Percentiles rank a stretch among this genome's conserved stretches.
phyloP scores from a whole-genome alignment of 2,888 invertebrate species.

The Drosophila conformis region DNA sequence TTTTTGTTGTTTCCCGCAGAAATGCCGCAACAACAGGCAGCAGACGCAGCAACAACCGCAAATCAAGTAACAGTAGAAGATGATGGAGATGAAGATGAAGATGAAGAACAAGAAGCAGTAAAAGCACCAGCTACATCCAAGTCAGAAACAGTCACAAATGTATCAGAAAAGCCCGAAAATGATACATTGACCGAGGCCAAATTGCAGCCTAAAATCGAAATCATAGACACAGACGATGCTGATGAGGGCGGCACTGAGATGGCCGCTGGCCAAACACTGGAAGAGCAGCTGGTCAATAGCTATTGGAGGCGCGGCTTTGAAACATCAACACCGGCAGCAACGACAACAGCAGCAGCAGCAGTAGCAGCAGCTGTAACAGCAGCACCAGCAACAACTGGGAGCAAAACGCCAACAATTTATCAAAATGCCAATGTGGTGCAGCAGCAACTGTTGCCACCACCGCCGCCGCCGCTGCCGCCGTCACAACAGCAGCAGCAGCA shows the following conservation, averaged over 20 bases:
- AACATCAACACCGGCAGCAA: constrained; percentile 43
- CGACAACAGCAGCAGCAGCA: constrained; percentile 34
- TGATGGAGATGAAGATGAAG: constrained; percentile 11
- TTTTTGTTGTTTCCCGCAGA: constrained; percentile 76
- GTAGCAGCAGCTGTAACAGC: not conserved
- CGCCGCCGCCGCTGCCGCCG: constrained; percentile 73
- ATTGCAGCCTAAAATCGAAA: constrained; percentile 50
- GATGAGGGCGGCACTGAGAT: constrained; percentile 14
- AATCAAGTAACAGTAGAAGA: constrained; percentile 24
- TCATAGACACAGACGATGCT: constrained; percentile 42
- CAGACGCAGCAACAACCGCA: constrained; percentile 61
- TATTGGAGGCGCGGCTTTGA: constrained; percentile 91
- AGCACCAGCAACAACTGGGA: constrained; percentile 31
- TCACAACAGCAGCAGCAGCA: constrained; percentile 49
- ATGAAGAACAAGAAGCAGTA: constrained; percentile 12
- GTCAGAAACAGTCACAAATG: constrained; percentile 19
- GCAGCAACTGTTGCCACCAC: constrained; percentile 84
- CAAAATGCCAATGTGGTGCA: constrained; percentile 75
- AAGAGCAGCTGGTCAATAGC: constrained; percentile 92
- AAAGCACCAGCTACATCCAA: constrained; percentile 6
- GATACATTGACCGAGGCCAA: constrained; percentile 27
- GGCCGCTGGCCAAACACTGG: constrained; percentile 85
- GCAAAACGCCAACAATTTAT: constrained; percentile 83
- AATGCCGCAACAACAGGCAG: constrained; percentile 55
- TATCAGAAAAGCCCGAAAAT: constrained; percentile 29